Evolutionary conservation across 2,797 vertebrate species (phyloP).

Genomic region (Syngnathus rostellatus): DNA sequence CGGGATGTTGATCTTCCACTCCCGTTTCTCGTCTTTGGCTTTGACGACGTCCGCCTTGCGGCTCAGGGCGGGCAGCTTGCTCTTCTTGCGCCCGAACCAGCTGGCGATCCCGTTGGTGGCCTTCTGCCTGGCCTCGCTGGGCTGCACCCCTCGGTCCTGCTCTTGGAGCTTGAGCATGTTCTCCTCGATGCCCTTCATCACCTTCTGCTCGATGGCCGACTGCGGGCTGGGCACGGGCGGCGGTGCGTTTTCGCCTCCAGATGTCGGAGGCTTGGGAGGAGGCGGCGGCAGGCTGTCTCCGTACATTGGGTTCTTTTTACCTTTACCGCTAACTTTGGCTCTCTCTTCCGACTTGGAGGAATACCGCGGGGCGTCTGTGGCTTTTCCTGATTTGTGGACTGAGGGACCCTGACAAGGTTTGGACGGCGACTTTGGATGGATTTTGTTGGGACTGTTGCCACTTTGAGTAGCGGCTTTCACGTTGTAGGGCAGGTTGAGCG

Average conservation of each 20-base stretch:
- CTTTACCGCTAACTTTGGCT: constrained; percentile 66
- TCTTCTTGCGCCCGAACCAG: constrained; percentile 92
- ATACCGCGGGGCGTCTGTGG: constrained; percentile 60
- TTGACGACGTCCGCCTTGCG: constrained; percentile 77
- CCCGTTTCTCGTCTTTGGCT: constrained; percentile 74
- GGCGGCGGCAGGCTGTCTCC: constrained; percentile 65
- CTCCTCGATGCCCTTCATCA: constrained; percentile 97
- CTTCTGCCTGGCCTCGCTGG: constrained; percentile 78
- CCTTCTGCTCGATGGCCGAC: constrained; percentile 92
- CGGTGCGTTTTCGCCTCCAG: constrained; percentile 50
- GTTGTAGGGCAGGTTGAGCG: constrained; percentile 66
- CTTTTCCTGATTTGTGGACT: constrained; percentile 52
- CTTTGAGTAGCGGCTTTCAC: constrained; percentile 69
- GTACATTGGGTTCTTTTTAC: constrained; percentile 66
- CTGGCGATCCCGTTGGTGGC: constrained; percentile 86
- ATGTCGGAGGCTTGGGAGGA: constrained; percentile 48
- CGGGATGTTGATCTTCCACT: constrained; percentile 75
- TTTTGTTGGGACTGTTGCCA: constrained; percentile 79
- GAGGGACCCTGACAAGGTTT: constrained; percentile 66
- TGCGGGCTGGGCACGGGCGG: constrained; percentile 58
- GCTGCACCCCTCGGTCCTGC: constrained; percentile 73
- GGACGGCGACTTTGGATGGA: constrained; percentile 82
- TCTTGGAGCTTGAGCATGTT: constrained; percentile 87
- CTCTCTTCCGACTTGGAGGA: constrained; percentile 72
- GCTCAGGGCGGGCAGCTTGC: constrained; percentile 87